Conservation (phyloP, 2,888 invertebrate species). For the Coenonympha glycerion region DNA sequence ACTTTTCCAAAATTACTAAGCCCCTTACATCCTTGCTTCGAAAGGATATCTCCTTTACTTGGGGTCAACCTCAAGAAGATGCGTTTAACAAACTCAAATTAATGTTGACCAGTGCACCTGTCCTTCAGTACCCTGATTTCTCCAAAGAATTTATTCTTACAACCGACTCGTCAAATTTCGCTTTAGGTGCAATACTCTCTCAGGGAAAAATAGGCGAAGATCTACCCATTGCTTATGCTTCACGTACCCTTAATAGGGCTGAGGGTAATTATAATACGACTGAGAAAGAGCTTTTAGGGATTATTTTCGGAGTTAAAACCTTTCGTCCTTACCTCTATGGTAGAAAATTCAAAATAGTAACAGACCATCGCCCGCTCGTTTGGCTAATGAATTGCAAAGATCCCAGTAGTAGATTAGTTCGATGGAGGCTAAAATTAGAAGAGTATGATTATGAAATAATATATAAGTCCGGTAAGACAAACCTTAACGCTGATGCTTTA, state of each 20-base stretch:
- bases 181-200: slow-evolving; percentile 33
- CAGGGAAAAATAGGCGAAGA: slow-evolving; percentile 30
- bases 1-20: slow-evolving; percentile 37
- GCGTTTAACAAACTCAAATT: slow-evolving; percentile 30
- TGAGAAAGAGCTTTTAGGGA: slow-evolving; percentile 24
- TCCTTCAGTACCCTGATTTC: slow-evolving; percentile 43
- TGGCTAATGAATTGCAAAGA: slow-evolving; percentile 29
- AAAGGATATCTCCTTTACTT: slow-evolving; percentile 29
- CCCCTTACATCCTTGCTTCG: slow-evolving; percentile 29
- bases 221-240: slow-evolving; percentile 14
- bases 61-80: slow-evolving; percentile 25
- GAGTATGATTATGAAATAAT: slow-evolving; percentile 34
- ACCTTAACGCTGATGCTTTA: neutral
- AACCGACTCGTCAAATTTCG: slow-evolving; percentile 36
- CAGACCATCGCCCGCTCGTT: slow-evolving; percentile 26
- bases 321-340: slow-evolving; percentile 27
- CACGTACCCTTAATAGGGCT: slow-evolving; percentile 23
- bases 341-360: slow-evolving; percentile 22
- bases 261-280: slow-evolving; percentile 30
- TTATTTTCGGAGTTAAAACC: slow-evolving; percentile 20
- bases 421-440: slow-evolving; percentile 30
- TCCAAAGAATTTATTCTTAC: slow-evolving; percentile 29
- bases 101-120: slow-evolving; percentile 27
- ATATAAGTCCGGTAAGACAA: slow-evolving; percentile 32
- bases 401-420: slow-evolving; percentile 18